A percentile compares a stretch with the other conserved stretches of the same genome.
phyloP scores from a whole-genome alignment of 2,113 vertebrate genomes.

The Megaptera novaeangliae region DNA sequence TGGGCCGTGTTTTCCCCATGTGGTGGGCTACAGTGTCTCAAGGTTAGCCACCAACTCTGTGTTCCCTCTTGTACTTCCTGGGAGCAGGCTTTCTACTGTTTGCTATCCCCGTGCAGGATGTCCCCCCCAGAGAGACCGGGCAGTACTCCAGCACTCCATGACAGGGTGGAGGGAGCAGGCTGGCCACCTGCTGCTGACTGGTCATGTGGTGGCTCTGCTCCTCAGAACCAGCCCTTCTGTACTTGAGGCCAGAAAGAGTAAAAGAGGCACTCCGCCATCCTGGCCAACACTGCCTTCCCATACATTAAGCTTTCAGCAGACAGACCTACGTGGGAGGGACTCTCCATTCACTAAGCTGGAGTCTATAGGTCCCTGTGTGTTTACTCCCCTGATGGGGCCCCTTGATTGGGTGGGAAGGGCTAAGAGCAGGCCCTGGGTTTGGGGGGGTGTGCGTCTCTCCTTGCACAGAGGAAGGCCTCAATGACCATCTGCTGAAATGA shows the following conservation, averaged over 20 bases:
- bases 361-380: not conserved
- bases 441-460: not conserved
- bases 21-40: not conserved
- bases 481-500: not conserved
- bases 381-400: not conserved
- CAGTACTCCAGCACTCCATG: fast-evolving
- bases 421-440: not conserved
- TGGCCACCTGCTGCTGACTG: not conserved
- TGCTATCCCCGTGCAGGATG: not conserved
- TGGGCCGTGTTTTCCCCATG: not conserved
- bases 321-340: fast-evolving
- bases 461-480: not conserved
- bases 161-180: not conserved
- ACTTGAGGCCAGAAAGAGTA: not conserved
- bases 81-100: not conserved
- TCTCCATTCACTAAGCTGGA: not conserved
- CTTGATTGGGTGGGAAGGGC: not conserved
- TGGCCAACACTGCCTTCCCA: not conserved
- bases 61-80: not conserved
- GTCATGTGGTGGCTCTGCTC: not conserved
- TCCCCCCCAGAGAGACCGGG: not conserved
- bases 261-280: not conserved
- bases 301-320: not conserved
- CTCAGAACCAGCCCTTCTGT: not conserved
- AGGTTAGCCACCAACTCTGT: not conserved